These are phyloP conservation scores for Bombyx mori DNA, from an alignment of 1,140 invertebrate genomes.

Conservation along the genomic window ASM3026992v2 NC_085114.1:8371001-8371500, in stretches of 20 bases:
- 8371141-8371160: slow-evolving; percentile 36
- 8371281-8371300: too few species aligned
- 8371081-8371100: slow-evolving; percentile 60
- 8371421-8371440: too few species aligned
- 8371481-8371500: not conserved
- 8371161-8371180: slow-evolving; percentile 31
- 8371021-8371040: too few species aligned
- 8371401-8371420: too few species aligned
- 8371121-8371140: slow-evolving; percentile 34
- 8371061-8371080: slow-evolving; percentile 57
- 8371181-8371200: slow-evolving; percentile 57
- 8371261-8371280: not conserved
- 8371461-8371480: too few species aligned
- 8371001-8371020: too few species aligned
- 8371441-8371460: too few species aligned
- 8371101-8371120: slow-evolving; percentile 48
- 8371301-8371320: too few species aligned
- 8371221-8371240: slow-evolving; percentile 53
- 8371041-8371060: slow-evolving; percentile 62
- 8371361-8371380: too few species aligned
- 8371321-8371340: too few species aligned
- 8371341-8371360: too few species aligned
- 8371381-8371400: too few species aligned
- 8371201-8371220: slow-evolving; percentile 38
- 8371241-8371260: slow-evolving; percentile 10